phyloP scores from a whole-genome alignment of 2,113 vertebrate species.

The Carassius carassius region DNA sequence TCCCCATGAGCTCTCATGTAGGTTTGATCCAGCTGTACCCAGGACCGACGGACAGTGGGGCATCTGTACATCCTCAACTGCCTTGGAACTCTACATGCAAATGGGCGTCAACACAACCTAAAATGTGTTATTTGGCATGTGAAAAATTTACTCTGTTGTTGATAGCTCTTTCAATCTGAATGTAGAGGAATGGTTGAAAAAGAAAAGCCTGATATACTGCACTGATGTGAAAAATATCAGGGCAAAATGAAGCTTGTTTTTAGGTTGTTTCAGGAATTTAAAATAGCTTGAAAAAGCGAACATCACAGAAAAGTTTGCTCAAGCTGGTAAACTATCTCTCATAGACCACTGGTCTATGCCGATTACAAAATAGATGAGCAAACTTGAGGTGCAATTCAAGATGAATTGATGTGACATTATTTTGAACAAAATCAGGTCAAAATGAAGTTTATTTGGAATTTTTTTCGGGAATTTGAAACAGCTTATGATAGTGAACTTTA shows the following conservation, averaged over 20 bases:
- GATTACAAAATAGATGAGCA: not conserved
- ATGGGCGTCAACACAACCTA: not conserved
- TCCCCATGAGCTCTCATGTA: slow-evolving; percentile 43
- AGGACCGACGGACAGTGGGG: slow-evolving; percentile 60
- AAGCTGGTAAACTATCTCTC: not conserved
- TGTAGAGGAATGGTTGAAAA: not conserved
- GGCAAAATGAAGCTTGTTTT: too few species aligned
- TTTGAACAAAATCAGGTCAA: too few species aligned
- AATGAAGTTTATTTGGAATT: too few species aligned
- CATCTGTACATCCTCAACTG: slow-evolving; percentile 58
- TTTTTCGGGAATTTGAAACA: too few species aligned
- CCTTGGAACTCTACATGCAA: slow-evolving; percentile 45
- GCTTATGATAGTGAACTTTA: too few species aligned
- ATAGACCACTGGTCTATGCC: not conserved
- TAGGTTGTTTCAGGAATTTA: too few species aligned
- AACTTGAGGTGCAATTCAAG: not conserved
- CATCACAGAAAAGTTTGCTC: too few species aligned
- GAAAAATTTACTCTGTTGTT: not conserved
- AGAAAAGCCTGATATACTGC: not conserved
- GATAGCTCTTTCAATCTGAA: not conserved
- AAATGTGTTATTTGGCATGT: not conserved
- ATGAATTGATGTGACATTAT: too few species aligned
- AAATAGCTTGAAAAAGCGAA: too few species aligned
- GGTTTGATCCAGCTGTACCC: slow-evolving; percentile 56
- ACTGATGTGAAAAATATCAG: too few species aligned